phyloP scores from a whole-genome alignment of 2,888 invertebrate species.

The Temnothorax unifasciatus region DNA sequence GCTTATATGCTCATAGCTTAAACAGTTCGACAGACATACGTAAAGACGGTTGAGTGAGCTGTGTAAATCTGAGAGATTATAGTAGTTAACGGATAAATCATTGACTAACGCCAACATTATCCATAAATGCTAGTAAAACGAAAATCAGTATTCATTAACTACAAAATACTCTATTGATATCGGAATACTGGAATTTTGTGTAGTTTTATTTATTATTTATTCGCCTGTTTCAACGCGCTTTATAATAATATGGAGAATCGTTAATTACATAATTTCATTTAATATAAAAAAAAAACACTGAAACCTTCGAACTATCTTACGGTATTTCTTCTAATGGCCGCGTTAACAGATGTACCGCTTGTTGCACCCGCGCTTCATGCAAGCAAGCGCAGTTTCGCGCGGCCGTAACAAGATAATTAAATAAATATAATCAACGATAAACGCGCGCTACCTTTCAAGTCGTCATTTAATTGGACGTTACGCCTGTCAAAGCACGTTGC shows the following conservation, averaged over 20 bases:
- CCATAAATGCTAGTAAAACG: neutral
- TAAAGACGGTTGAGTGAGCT: neutral
- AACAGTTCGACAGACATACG: neutral
- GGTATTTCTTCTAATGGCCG: neutral
- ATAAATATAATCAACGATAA: slow-evolving; percentile 74
- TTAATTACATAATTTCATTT: neutral
- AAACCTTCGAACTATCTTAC: neutral
- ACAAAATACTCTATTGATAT: neutral
- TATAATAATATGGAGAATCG: neutral
- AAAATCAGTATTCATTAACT: neutral
- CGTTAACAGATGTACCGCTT: slow-evolving; percentile 5
- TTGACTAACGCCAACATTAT: neutral
- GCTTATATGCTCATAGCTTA: slow-evolving; percentile 12
- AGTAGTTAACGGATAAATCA: neutral
- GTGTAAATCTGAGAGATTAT: neutral
- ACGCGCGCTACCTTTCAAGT: slow-evolving; percentile 63
- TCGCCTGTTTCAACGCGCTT: neutral
- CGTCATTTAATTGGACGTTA: slow-evolving; percentile 78
- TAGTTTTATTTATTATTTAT: neutral
- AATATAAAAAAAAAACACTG: neutral
- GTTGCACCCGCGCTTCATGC: slow-evolving; percentile 62
- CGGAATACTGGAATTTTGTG: neutral
- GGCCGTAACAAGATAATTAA: slow-evolving; percentile 78
- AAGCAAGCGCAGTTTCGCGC: slow-evolving; percentile 39
- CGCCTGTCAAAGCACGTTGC: slow-evolving; percentile 42